Evolutionary conservation across 2,797 vertebrate species (phyloP).

Genomic region (Pangasius krempfi): DNA sequence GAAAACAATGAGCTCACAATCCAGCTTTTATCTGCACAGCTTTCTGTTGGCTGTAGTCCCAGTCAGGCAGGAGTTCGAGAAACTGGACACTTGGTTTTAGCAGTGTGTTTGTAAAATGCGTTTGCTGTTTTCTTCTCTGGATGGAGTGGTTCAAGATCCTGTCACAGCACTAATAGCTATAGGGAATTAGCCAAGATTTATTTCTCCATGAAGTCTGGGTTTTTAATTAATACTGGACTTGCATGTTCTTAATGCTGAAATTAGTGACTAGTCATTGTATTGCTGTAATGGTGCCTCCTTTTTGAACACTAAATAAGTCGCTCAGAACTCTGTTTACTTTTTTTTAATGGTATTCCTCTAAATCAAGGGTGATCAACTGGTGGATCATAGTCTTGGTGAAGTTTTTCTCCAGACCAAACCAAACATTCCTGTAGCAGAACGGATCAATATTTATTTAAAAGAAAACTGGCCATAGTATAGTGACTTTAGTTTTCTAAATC

Average conservation of each 20-base stretch:
- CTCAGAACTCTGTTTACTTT: not conserved
- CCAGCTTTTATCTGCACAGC: slow-evolving; percentile 13
- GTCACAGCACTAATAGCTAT: not conserved
- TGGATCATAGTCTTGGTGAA: too few relatives aligned
- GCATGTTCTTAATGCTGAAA: not conserved
- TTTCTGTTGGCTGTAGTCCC: slow-evolving; percentile 23
- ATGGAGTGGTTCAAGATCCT: not conserved
- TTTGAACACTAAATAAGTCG: not conserved
- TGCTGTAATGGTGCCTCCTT: not conserved
- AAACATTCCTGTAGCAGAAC: not conserved
- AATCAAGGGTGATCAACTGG: not conserved
- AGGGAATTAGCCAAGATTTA: not conserved
- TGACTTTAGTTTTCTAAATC: not conserved
- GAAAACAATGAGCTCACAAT: slow-evolving; percentile 34
- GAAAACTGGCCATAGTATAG: not conserved
- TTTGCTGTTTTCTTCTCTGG: not conserved
- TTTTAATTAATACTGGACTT: not conserved
- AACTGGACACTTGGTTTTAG: slow-evolving; percentile 1
- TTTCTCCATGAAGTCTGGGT: not conserved
- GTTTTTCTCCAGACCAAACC: not conserved
- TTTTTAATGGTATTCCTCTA: not conserved
- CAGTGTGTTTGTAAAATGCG: not conserved
- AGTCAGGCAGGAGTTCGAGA: not conserved
- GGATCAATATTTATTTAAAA: not conserved
- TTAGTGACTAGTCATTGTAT: not conserved